Percentiles rank a stretch among this genome's conserved stretches.
These are phyloP conservation scores for Emydocephalus ijimae DNA, from an alignment of 2,113 vertebrate species.

Conservation along the genomic window DNA sequence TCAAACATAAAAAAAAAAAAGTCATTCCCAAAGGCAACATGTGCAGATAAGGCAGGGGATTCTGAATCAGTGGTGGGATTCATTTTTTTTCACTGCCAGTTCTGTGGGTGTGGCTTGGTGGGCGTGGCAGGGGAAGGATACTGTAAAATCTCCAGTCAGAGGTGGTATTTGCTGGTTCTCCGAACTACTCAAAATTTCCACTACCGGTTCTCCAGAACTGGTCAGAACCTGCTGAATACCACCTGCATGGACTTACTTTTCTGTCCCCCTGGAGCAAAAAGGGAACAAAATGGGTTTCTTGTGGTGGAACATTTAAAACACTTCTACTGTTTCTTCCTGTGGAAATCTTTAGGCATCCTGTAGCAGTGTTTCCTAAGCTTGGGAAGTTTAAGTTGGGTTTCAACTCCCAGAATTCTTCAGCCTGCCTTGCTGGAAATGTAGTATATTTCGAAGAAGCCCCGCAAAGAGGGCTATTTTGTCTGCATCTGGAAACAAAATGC, in stretches of 20 bases:
- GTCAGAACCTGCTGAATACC: too few species aligned
- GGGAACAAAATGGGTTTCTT: neutral
- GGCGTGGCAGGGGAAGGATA: too few species aligned
- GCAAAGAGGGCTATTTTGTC: neutral
- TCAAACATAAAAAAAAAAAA: neutral
- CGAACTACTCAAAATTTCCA: too few species aligned
- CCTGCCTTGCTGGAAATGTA: neutral
- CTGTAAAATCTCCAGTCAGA: too few species aligned
- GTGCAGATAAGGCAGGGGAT: neutral
- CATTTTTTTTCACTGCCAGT: too few species aligned
- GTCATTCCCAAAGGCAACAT: neutral
- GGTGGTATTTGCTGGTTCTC: too few species aligned
- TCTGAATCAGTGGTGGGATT: neutral
- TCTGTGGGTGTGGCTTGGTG: too few species aligned
- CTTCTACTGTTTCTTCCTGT: neutral
- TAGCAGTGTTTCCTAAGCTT: neutral
- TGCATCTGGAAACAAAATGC: neutral
- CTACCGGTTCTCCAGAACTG: too few species aligned
- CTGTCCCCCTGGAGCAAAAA: neutral
- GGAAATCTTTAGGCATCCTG: neutral
- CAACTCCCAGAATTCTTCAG: neutral
- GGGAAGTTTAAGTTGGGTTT: neutral
- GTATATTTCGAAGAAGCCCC: neutral
- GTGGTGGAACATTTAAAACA: neutral
- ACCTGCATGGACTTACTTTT: neutral